Conservation (phyloP, 2,888 invertebrate species). For the Meandrusa payeni region DNA sequence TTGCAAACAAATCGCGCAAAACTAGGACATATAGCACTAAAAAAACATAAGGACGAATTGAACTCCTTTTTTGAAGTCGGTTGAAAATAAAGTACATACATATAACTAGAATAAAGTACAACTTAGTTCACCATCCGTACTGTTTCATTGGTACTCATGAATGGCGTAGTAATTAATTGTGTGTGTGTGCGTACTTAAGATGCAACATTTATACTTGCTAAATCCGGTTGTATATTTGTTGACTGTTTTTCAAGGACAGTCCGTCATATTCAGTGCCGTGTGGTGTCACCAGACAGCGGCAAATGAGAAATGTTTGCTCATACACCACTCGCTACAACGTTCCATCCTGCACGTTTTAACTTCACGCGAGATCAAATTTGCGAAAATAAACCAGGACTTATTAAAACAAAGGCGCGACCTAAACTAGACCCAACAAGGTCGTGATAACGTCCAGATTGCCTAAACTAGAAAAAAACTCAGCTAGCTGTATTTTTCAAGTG, state of each 20-base stretch:
- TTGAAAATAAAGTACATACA: no score
- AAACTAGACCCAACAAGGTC: neutral
- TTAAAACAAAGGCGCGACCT: slow-evolving; percentile 3
- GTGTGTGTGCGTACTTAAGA: no score
- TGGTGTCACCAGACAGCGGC: neutral
- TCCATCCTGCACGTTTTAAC: slow-evolving; percentile 9
- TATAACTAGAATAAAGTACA: no score
- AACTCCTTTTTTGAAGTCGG: no score
- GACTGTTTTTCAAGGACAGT: neutral
- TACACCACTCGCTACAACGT: slow-evolving; percentile 5
- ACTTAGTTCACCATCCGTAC: no score
- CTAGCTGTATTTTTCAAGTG: slow-evolving; percentile 19
- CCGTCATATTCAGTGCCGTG: neutral
- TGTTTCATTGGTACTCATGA: no score
- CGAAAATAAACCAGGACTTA: slow-evolving; percentile 17
- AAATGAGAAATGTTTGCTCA: slow-evolving; percentile 16
- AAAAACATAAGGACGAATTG: no score
- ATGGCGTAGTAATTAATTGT: no score
- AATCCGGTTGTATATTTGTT: neutral
- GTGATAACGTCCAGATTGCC: neutral
- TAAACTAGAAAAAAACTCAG: neutral
- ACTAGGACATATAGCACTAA: neutral
- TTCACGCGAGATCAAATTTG: slow-evolving; percentile 7
- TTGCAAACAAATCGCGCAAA: neutral
- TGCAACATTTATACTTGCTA: no score